phyloP scores from a whole-genome alignment of 2,888 invertebrate species.

The Pollenia griseotomentosa region DNA sequence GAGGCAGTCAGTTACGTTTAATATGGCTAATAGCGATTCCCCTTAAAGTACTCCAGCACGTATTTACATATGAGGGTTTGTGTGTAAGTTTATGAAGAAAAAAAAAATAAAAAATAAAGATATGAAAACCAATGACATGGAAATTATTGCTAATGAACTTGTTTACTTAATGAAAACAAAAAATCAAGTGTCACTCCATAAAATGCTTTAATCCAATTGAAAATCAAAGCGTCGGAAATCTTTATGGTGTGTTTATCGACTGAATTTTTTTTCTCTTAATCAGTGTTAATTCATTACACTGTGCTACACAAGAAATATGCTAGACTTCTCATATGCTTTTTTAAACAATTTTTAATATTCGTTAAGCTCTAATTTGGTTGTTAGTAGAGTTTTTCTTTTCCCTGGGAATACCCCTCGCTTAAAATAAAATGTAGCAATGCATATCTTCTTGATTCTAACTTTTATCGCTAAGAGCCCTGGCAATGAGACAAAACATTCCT shows the following conservation, averaged over 20 bases:
- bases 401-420: no score
- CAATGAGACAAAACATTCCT: no score
- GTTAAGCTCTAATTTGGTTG: no score
- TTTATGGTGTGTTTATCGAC: conserved; percentile 12
- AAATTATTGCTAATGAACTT: conserved; percentile 71
- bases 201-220: conserved; percentile 21
- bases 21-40: conserved; percentile 36
- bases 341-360: no score
- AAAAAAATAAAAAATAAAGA: conserved; percentile 42
- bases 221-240: conserved; percentile 27
- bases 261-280: conserved; percentile 8
- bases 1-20: conserved; percentile 46
- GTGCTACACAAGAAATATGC: no score
- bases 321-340: no score
- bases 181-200: conserved; percentile 17
- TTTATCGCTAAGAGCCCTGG: no score
- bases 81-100: neutral
- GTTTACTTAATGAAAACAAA: conserved; percentile 55
- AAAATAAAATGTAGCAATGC: no score
- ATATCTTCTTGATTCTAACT: no score
- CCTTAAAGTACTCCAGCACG: neutral
- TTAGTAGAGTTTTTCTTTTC: no score
- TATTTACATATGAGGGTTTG: neutral
- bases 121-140: conserved; percentile 68
- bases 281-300: conserved; percentile 2